A percentile compares a stretch with the other conserved stretches of the same genome.
phyloP scores from a whole-genome alignment of 2,113 vertebrate genomes.

The Lipophrys pholis region DNA sequence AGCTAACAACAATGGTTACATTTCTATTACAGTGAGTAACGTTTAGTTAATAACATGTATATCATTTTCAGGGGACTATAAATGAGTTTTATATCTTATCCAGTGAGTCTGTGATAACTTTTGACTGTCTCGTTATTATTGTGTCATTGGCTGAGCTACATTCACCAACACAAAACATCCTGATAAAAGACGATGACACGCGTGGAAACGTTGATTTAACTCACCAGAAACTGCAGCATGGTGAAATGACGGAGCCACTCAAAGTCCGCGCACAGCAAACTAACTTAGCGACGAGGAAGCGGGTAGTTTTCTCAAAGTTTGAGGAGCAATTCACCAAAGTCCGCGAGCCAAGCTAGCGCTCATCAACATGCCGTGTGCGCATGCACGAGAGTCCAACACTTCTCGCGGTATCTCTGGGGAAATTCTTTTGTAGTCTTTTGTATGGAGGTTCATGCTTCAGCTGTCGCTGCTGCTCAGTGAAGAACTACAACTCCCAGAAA shows the following conservation, averaged over 20 bases:
- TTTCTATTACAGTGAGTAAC: too few relatives aligned
- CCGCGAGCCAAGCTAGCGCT: slow-evolving; percentile 12
- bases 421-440: slow-evolving; percentile 50
- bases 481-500: slow-evolving; percentile 77
- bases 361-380: slow-evolving; percentile 7
- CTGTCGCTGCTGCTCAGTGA: rapidly evolving
- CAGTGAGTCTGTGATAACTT: too few relatives aligned
- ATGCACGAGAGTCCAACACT: slow-evolving; percentile 35
- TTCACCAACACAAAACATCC: too few relatives aligned
- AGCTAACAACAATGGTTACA: too few relatives aligned
- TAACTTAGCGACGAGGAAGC: not conserved
- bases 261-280: not conserved
- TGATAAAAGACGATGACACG: not conserved
- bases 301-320: not conserved
- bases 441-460: rapidly evolving
- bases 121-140: too few relatives aligned
- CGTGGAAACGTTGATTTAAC: slow-evolving; percentile 29
- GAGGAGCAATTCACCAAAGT: not conserved
- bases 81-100: too few relatives aligned
- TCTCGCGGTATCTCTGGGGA: not conserved
- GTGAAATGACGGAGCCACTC: not conserved
- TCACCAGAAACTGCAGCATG: slow-evolving; percentile 85
- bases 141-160: too few relatives aligned
- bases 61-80: too few relatives aligned
- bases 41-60: too few relatives aligned